Evolutionary conservation across 1,140 invertebrate species (phyloP).

Genomic region (Drosophila neocordata): DNA sequence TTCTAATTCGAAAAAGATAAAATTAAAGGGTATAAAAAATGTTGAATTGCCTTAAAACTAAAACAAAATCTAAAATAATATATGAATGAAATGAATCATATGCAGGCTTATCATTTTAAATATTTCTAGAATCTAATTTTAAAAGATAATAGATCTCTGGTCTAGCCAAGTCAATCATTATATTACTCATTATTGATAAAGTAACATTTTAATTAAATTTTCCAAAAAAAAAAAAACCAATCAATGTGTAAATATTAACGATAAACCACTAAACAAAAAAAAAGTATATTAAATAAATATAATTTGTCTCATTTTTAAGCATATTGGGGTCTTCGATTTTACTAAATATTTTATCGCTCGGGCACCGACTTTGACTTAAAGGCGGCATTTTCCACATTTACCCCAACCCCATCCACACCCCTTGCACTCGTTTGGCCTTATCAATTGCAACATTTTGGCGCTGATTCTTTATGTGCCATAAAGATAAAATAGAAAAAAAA

Average conservation of each 20-base stretch:
- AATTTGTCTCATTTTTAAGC: slow-evolving; percentile 67
- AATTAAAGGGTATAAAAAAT: too few relatives aligned
- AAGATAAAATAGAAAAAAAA: slow-evolving; percentile 62
- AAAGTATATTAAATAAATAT: slow-evolving; percentile 51
- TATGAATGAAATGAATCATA: slow-evolving; percentile 1
- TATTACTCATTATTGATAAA: slow-evolving; percentile 16
- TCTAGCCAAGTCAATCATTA: not conserved
- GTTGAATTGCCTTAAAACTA: not conserved
- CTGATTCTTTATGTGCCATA: slow-evolving; percentile 19
- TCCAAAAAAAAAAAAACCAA: not conserved
- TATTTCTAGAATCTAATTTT: not conserved
- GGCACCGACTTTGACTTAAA: slow-evolving; percentile 50
- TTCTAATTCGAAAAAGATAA: too few relatives aligned
- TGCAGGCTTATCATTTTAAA: not conserved
- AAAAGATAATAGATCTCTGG: not conserved
- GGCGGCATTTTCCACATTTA: not conserved
- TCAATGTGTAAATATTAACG: slow-evolving; percentile 10
- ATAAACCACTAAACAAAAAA: slow-evolving; percentile 28
- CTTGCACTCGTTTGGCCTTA: slow-evolving; percentile 2
- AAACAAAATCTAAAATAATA: not conserved
- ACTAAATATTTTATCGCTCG: slow-evolving; percentile 68
- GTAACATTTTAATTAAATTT: slow-evolving; percentile 9
- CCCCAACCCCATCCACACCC: not conserved
- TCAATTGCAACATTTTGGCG: slow-evolving; percentile 15
- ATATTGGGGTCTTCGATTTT: slow-evolving; percentile 49